phyloP scores from a whole-genome alignment of 2,888 invertebrate genomes.

The Cerastis rubricosa region DNA sequence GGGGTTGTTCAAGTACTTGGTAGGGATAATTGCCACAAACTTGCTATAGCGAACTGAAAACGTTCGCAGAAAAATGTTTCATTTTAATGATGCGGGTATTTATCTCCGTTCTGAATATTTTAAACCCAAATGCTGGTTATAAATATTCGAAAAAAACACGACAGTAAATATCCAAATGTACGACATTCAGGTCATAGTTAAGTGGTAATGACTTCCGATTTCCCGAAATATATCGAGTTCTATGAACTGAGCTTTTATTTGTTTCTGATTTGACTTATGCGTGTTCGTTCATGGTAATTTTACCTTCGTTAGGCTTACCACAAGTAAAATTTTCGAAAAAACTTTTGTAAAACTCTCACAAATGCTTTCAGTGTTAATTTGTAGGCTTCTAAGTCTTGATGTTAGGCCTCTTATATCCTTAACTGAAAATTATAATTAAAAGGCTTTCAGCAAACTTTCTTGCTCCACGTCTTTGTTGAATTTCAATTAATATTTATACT shows the following conservation, averaged over 20 bases:
- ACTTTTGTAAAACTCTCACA: constrained; percentile 4
- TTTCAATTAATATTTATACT: constrained; percentile 37
- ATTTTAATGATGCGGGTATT: constrained; percentile 41
- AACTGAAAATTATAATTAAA: constrained; percentile 38
- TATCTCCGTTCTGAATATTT: constrained; percentile 36
- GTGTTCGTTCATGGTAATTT: constrained; percentile 53
- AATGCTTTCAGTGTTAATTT: constrained; percentile 14
- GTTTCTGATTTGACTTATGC: constrained; percentile 60
- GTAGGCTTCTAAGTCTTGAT: constrained; percentile 2
- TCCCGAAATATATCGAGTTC: constrained; percentile 58
- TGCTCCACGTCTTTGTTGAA: constrained; percentile 26
- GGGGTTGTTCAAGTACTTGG: constrained; percentile 20
- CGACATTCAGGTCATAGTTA: constrained; percentile 51
- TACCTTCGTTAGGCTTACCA: constrained; percentile 22
- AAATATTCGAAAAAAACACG: constrained; percentile 45
- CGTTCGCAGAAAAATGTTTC: constrained; percentile 1
- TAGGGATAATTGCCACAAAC: constrained; percentile 7
- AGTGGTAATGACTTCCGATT: constrained; percentile 62
- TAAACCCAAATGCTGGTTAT: constrained; percentile 24
- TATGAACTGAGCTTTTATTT: constrained; percentile 57
- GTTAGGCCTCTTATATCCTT: constrained; percentile 22
- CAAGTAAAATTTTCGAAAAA: not conserved
- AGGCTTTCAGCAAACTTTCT: constrained; percentile 46
- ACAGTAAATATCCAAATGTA: constrained; percentile 42
- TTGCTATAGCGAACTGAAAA: constrained; percentile 12